A percentile compares a stretch with the other conserved stretches of the same genome.
Conservation (phyloP, 2,797 vertebrate genomes). For the Amphiprion clarkii region DNA sequence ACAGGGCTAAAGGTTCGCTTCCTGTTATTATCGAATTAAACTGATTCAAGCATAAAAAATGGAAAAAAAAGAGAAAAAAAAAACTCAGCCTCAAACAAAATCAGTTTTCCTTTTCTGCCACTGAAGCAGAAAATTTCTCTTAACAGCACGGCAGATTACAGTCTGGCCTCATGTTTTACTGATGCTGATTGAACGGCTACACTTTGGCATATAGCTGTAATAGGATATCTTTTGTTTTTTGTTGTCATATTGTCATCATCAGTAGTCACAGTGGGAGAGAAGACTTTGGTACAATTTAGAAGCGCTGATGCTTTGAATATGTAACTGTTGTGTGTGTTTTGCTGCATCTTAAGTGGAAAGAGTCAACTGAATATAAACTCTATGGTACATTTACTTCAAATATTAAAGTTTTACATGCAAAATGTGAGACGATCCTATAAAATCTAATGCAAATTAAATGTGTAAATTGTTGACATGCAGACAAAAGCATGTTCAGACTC, state of each 20-base stretch:
- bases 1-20: background rate
- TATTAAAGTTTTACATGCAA: background rate
- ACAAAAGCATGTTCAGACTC: background rate
- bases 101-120: conserved; percentile 21
- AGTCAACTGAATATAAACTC: too few species aligned
- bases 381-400: too few species aligned
- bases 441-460: background rate
- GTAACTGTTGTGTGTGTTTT: background rate
- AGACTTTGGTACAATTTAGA: background rate
- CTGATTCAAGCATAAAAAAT: conserved; percentile 31
- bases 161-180: conserved; percentile 34
- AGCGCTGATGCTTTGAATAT: background rate
- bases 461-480: background rate
- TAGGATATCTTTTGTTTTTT: background rate
- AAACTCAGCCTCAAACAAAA: conserved; percentile 41
- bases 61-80: background rate
- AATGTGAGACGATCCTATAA: background rate
- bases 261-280: background rate
- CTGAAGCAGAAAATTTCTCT: conserved; percentile 53
- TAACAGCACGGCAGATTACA: conserved; percentile 41
- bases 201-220: conserved; percentile 28
- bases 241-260: background rate
- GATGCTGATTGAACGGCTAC: conserved; percentile 33
- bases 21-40: conserved; percentile 47
- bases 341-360: too few species aligned